A percentile compares a stretch with the other conserved stretches of the same genome.
These are phyloP conservation scores for Caenorhabditis wallacei DNA, from an alignment of 2,888 invertebrate species.

Conservation along the genomic window DNA sequence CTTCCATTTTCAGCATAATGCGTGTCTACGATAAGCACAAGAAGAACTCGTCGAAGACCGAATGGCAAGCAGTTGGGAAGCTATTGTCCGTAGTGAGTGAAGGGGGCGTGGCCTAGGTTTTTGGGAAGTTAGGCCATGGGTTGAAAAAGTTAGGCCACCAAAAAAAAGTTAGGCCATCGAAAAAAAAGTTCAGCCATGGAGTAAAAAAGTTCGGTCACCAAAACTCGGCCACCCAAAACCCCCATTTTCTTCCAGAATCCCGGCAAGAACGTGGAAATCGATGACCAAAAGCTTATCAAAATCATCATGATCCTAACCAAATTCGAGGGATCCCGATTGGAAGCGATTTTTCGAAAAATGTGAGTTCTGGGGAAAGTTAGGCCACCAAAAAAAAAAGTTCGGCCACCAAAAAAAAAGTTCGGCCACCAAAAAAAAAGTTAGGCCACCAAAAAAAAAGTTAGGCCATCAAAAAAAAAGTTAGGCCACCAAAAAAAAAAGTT, in stretches of 20 bases:
- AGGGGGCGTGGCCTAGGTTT: neutral
- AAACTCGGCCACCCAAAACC: neutral
- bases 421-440: neutral
- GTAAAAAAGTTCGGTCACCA: no score
- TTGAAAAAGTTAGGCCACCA: no score
- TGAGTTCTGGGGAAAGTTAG: slow-evolving; percentile 7
- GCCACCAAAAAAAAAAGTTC: neutral
- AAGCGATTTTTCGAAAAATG: slow-evolving; percentile 61
- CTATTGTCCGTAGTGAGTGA: slow-evolving; percentile 43
- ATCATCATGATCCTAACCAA: slow-evolving; percentile 63
- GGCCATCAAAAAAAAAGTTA: neutral
- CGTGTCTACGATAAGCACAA: slow-evolving; percentile 57
- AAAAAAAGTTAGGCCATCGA: no score
- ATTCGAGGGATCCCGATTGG: slow-evolving; percentile 47
- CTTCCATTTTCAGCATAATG: slow-evolving; percentile 54
- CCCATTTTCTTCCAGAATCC: slow-evolving; percentile 54
- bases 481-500: neutral
- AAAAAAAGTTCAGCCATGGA: no score
- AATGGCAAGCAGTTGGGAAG: slow-evolving; percentile 52
- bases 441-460: neutral
- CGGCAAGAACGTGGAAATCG: slow-evolving; percentile 50
- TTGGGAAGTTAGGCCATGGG: neutral
- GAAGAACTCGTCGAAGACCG: slow-evolving; percentile 48
- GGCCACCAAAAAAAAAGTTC: neutral
- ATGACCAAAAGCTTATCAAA: slow-evolving; percentile 57